These are phyloP conservation scores for Lepus timidus DNA, from an alignment of 2,113 vertebrate species.

Conservation along the genomic window DNA sequence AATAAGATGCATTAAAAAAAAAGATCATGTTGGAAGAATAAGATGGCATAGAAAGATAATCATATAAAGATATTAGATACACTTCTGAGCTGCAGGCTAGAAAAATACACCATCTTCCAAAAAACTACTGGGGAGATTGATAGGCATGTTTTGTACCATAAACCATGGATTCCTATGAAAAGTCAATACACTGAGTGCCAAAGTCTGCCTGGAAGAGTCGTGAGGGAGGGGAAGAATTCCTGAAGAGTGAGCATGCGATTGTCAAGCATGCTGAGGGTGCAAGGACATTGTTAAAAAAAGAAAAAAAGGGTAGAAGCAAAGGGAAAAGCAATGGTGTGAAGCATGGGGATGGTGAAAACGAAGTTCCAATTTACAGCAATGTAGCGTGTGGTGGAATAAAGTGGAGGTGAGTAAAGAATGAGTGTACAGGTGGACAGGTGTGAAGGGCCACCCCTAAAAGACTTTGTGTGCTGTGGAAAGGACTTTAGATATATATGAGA, in stretches of 20 bases:
- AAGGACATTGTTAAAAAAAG: background rate
- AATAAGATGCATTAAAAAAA: background rate
- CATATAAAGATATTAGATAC: background rate
- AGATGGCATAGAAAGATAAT: background rate
- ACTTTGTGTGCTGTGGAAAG: background rate
- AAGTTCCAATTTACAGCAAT: background rate
- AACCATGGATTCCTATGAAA: background rate
- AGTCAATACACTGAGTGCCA: background rate
- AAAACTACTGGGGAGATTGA: background rate
- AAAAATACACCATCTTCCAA: background rate
- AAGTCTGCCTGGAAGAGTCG: background rate
- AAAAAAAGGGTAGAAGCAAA: background rate
- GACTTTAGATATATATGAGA: background rate
- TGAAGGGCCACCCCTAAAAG: background rate
- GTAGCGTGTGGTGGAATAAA: background rate
- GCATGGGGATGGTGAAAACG: background rate
- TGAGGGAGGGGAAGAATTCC: background rate
- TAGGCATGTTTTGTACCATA: background rate
- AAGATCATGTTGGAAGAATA: background rate
- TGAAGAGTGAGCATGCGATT: background rate
- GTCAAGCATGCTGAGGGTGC: background rate
- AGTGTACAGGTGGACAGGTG: background rate
- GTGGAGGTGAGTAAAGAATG: background rate
- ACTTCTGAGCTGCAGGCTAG: background rate
- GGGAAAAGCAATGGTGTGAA: background rate